These are phyloP conservation scores for Pelagia noctiluca DNA, from an alignment of 30 jellyfish, hydroid and myxozoan species.

Conservation along the genomic window DNA sequence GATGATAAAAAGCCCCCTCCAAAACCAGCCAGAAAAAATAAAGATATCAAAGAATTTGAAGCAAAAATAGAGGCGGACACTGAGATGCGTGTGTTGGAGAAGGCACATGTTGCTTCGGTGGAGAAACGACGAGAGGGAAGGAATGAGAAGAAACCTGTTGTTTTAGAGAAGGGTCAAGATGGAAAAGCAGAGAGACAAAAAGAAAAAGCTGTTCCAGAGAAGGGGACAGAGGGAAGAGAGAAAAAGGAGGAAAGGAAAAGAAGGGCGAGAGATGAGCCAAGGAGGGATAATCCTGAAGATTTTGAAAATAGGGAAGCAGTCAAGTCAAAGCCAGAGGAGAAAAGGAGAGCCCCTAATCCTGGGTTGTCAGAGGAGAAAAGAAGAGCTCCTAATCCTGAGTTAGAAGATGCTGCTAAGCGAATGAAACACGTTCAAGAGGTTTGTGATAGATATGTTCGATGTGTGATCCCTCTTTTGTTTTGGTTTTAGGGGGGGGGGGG, in stretches of 20 bases:
- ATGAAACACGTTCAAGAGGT: constrained; percentile 19
- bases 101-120: too few species aligned
- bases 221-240: not conserved
- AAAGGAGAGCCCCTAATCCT: not conserved
- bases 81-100: not conserved
- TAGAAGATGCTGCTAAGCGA: constrained; percentile 2
- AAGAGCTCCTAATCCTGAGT: too few species aligned
- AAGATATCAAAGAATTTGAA: not conserved
- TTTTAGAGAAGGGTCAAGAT: not conserved
- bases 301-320: too few species aligned
- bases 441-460: too few species aligned
- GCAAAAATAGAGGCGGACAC: not conserved
- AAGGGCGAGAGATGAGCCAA: constrained; percentile 22
- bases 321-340: too few species aligned
- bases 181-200: not conserved
- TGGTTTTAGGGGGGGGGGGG: not conserved
- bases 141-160: constrained; percentile 31
- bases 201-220: not conserved
- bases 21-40: constrained; percentile 53
- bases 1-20: constrained; percentile 49
- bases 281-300: too few species aligned
- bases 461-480: too few species aligned
- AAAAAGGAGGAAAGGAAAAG: constrained; percentile 9
- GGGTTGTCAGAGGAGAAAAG: not conserved
- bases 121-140: too few species aligned